Evolutionary conservation across 2,113 vertebrate species (phyloP).

Genomic region (Pithys albifrons): DNA sequence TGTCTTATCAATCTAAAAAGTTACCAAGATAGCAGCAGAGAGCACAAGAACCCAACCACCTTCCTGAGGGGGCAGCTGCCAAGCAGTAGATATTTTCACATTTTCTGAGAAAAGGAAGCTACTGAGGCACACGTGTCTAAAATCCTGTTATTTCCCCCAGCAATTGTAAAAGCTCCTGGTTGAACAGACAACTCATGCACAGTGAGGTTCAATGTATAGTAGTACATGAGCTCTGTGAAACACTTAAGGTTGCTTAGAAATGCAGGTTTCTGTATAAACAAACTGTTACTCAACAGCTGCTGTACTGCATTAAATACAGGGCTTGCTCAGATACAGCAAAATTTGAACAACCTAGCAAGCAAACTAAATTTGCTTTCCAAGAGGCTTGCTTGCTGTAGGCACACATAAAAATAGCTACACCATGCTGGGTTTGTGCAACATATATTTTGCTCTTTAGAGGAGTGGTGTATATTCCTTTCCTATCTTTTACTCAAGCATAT

Average conservation of each 20-base stretch:
- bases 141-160: background rate
- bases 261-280: background rate
- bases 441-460: background rate
- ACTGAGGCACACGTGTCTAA: background rate
- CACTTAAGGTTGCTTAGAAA: background rate
- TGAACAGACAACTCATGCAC: background rate
- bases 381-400: background rate
- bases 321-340: background rate
- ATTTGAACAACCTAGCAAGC: background rate
- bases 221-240: background rate
- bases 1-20: background rate
- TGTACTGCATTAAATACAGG: background rate
- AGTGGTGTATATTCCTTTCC: background rate
- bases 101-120: background rate
- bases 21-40: background rate
- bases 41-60: background rate
- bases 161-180: background rate
- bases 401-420: background rate
- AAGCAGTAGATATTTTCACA: background rate
- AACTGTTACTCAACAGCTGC: background rate
- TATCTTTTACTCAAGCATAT: background rate
- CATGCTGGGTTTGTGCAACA: background rate
- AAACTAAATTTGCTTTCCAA: background rate
- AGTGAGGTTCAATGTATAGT: background rate
- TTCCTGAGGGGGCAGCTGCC: background rate